These are phyloP conservation scores for Oreohelix idahoensis DNA, from an alignment of 1,140 invertebrate genomes.

Conservation along the genomic window DNA sequence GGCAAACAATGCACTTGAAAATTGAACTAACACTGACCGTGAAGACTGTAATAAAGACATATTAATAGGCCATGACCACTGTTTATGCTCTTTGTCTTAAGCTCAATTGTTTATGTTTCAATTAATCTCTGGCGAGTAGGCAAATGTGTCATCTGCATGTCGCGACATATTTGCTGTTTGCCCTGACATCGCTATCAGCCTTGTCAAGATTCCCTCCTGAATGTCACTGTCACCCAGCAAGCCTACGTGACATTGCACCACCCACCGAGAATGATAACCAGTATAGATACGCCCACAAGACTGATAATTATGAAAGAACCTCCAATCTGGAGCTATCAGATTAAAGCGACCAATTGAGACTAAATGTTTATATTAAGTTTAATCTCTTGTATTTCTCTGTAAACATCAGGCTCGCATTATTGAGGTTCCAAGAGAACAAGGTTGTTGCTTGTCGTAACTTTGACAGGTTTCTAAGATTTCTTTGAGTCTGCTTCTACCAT, in stretches of 20 bases:
- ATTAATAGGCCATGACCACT: too few species aligned
- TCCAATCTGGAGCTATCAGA: neutral
- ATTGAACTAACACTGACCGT: too few species aligned
- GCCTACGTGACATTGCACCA: neutral
- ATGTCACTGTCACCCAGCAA: neutral
- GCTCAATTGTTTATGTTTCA: conserved; percentile 11
- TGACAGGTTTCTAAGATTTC: too few species aligned
- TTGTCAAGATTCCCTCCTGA: neutral
- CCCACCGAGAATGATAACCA: neutral
- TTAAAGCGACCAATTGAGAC: neutral
- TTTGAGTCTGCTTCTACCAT: too few species aligned
- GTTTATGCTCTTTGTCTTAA: too few species aligned
- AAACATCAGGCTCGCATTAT: too few species aligned
- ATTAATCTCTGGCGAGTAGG: too few species aligned
- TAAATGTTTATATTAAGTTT: neutral
- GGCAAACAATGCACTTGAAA: neutral
- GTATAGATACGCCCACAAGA: neutral
- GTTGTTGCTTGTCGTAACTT: too few species aligned
- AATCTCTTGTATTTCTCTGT: too few species aligned
- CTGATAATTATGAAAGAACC: neutral
- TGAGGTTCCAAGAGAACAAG: too few species aligned
- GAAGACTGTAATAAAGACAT: too few species aligned
- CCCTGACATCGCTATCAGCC: neutral
- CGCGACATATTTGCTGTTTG: neutral
- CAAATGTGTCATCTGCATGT: too few species aligned